Evolutionary conservation across 2,113 vertebrate species (phyloP).

Genomic region (Eira barbara): DNA sequence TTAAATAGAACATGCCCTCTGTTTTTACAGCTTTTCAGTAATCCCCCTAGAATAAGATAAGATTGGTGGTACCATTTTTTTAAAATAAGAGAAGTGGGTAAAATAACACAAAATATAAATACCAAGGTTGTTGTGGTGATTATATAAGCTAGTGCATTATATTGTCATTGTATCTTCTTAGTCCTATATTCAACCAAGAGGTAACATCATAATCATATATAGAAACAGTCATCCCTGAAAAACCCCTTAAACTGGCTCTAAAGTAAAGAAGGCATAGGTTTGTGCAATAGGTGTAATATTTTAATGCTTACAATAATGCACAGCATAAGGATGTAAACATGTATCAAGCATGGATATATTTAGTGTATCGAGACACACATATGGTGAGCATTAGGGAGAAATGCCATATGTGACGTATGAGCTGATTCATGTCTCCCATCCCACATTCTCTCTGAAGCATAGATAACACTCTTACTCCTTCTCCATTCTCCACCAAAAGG

Average conservation of each 20-base stretch:
- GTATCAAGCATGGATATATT: neutral
- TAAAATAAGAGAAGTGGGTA: neutral
- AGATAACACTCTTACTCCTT: neutral
- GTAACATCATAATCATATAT: neutral
- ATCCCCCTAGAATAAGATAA: neutral
- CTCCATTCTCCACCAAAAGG: neutral
- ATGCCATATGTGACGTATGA: neutral
- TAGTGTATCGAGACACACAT: neutral
- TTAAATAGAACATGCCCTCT: neutral
- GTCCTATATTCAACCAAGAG: neutral
- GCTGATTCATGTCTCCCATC: neutral
- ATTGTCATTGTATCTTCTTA: neutral
- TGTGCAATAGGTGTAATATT: neutral
- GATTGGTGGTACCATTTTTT: neutral
- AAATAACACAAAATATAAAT: slow-evolving; percentile 27
- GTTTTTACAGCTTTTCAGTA: neutral
- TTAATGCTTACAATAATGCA: neutral
- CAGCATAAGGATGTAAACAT: neutral
- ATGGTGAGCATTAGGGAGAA: neutral
- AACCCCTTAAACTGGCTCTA: neutral
- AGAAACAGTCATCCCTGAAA: neutral
- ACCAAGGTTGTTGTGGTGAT: neutral
- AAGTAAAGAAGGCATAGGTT: neutral
- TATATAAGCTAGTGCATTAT: neutral
- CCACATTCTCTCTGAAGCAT: accelerated